Percentiles rank a stretch among this genome's conserved stretches.
Conservation (phyloP, 2,113 vertebrate species). For the Boleophthalmus pectinirostris region DNA sequence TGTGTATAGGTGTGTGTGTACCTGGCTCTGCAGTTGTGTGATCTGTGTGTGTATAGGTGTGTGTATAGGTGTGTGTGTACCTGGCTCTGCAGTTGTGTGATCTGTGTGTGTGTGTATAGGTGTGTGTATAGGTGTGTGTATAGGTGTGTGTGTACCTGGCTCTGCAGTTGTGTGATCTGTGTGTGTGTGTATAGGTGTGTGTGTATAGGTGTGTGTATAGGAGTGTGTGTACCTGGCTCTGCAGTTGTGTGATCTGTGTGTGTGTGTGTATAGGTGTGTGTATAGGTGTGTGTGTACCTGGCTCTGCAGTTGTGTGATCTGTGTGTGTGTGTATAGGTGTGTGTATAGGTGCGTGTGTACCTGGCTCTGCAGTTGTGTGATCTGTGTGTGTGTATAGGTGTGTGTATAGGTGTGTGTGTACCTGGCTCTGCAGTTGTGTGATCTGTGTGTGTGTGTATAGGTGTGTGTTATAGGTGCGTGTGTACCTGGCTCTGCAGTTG, state of each 20-base stretch:
- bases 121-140: no score
- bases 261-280: no score
- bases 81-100: slow-evolving; percentile 57
- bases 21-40: no score
- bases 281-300: slow-evolving; percentile 34
- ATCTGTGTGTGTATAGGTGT: no score
- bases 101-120: slow-evolving; percentile 5
- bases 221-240: slow-evolving; percentile 54
- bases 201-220: no score
- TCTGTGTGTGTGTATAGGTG: slow-evolving; percentile 4
- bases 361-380: slow-evolving; percentile 57
- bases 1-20: no score
- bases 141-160: slow-evolving; percentile 42
- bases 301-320: slow-evolving; percentile 54
- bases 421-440: slow-evolving; percentile 59
- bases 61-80: slow-evolving; percentile 13
- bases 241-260: slow-evolving; percentile 37
- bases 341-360: slow-evolving; percentile 12
- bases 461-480: no score
- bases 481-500: slow-evolving; percentile 40
- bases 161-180: slow-evolving; percentile 48
- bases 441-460: slow-evolving; percentile 12
- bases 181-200: no score
- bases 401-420: background rate
- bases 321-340: no score